Evolutionary conservation across 2,797 vertebrate genomes (phyloP), one percentile per base, ranked within the genome.

Genomic region (Characodon lateralis): DNA sequence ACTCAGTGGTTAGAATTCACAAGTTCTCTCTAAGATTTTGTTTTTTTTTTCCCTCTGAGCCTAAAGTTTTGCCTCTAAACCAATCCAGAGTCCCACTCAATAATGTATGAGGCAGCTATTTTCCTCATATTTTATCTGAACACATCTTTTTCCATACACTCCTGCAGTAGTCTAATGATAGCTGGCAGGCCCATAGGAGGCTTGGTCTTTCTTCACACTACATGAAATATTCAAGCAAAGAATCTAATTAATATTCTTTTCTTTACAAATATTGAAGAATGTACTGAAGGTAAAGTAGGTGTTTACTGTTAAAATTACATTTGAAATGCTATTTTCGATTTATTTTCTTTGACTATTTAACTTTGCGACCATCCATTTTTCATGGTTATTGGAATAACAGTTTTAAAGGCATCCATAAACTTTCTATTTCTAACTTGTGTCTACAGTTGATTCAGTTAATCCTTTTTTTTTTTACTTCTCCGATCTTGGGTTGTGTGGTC

Each of bases 71-170:
- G 63, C 35, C 63, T 66, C 35, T 22, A 24, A 41, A 66, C 18
- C 5, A 31, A 85, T 85, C 68, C 22, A 41, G 68, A 63, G 50
- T 66, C 46, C 31, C 43, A 65, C 72, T 91, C 63, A 89, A 91
- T 88, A 78, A 91, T 91, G 83, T 41, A 87, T 68, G 71, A 85
- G 58, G 43, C 3, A 88, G 48, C 55, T 81, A 12, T 74, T 74
- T 83, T 76, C 74, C 43, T 80, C 43, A 16, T 50, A 61, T 39
- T 41, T 50, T 24, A 79, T 81, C 8, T 72, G 71, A 80, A 78
- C 76, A 53, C 66, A 72, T 75, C 61, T 53, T 71, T 75, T 68
- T 78, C 71, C 71, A 78, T 70, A 87, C 76, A 79, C 53, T 66
- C 71, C 53, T 78, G 46, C 59, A 69, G 70, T 48, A 46, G 56